These are phyloP conservation scores for Folsomia manolachei DNA, from an alignment of 2,888 invertebrate genomes.

Conservation along the genomic window DNA sequence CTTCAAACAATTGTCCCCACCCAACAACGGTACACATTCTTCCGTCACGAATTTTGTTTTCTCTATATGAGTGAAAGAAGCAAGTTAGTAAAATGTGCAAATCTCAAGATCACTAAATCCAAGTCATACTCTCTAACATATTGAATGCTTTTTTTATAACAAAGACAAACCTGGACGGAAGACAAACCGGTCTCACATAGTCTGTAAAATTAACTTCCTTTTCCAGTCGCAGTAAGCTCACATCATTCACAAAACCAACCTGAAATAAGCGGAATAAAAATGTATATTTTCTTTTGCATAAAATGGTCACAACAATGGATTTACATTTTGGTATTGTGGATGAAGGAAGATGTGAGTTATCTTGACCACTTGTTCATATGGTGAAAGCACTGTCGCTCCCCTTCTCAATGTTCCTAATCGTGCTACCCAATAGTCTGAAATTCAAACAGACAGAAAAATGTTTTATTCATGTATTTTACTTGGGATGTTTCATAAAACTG, in stretches of 20 bases:
- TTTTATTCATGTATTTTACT: no score
- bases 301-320: no score
- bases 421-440: constrained; percentile 75
- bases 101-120: no score
- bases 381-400: constrained; percentile 70
- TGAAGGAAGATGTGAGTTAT: constrained; percentile 67
- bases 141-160: no score
- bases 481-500: no score
- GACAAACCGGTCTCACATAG: constrained; percentile 63
- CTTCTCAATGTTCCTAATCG: constrained; percentile 71
- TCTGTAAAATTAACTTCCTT: constrained; percentile 62
- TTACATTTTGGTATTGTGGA: constrained; percentile 69
- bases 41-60: constrained; percentile 60
- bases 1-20: constrained; percentile 66
- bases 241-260: constrained; percentile 76
- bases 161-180: no score
- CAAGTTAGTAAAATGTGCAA: not conserved
- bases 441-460: no score
- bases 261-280: no score
- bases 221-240: constrained; percentile 66
- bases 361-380: constrained; percentile 69
- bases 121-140: no score
- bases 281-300: no score
- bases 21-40: constrained; percentile 67
- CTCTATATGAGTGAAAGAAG: no score